These are phyloP conservation scores for Hylaeus anthracinus DNA, from an alignment of 1,140 invertebrate genomes.

Conservation along the genomic window DNA sequence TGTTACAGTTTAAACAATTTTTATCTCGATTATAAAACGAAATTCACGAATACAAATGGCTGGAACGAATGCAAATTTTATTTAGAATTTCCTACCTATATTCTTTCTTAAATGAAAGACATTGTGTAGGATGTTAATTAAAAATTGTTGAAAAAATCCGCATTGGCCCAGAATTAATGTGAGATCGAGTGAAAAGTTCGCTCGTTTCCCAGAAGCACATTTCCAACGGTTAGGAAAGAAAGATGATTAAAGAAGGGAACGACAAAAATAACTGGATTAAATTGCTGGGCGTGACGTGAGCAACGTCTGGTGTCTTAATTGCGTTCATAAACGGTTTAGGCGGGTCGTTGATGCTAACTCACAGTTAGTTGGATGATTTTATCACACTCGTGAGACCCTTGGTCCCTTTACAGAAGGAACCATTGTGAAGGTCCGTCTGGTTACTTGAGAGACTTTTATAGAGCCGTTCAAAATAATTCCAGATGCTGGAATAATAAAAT, in stretches of 20 bases:
- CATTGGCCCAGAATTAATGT: background rate
- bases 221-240: slow-evolving; percentile 15
- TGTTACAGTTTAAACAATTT: background rate
- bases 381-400: slow-evolving; percentile 37
- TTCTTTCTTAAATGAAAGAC: background rate
- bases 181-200: background rate
- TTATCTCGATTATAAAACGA: too few species aligned
- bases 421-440: slow-evolving; percentile 38
- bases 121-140: too few species aligned
- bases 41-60: too few species aligned
- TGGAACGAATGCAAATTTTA: too few species aligned
- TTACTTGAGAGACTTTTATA: slow-evolving; percentile 31
- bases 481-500: slow-evolving; percentile 21
- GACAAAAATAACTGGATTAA: slow-evolving; percentile 59
- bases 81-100: too few species aligned
- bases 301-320: slow-evolving; percentile 72
- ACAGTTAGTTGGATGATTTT: slow-evolving; percentile 40
- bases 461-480: slow-evolving; percentile 32
- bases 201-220: slow-evolving; percentile 8
- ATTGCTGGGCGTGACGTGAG: slow-evolving; percentile 61
- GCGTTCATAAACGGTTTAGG: slow-evolving; percentile 65
- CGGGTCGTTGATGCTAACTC: slow-evolving; percentile 48
- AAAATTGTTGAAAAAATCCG: too few species aligned
- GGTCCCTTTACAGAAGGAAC: slow-evolving; percentile 9
- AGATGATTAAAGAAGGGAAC: slow-evolving; percentile 16